Evolutionary conservation across 2,888 invertebrate species (phyloP), one percentile per base, ranked within the genome.

Genomic region (Leptinotarsa peninsularis): DNA sequence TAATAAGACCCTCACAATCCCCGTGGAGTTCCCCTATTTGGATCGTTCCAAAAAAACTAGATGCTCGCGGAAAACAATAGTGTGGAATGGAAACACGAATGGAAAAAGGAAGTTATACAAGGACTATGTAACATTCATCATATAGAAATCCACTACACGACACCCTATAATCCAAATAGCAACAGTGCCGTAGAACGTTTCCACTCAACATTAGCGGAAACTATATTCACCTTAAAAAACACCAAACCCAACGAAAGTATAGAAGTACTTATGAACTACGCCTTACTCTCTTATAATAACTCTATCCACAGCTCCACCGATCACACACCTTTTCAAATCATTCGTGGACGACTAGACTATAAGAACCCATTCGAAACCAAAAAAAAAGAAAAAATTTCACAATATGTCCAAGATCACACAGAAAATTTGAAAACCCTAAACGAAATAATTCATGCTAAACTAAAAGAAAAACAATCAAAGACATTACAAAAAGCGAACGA

Each of bases 271-370:
- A 60, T 71, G 33, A 73, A 73, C 27, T 73, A 60, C 13, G 69
- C 73, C 3, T 21, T 69, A 14, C 50, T 73, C 10, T 58, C 68
- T 7, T 73, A 73, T 73, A 73, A 73, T 69, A 73, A 73, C 68
- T 49, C 66, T 50, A 70, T 74, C 14, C 74, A 68, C 18, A 68
- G 68, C 14, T 49, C 56, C 33, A 70, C 70, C 2, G 63, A 66
- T 15, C 70, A 54, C 18, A 70, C 56, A 23, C 66, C 74, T 17
- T 70, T 74, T 63, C 66, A 70, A 66, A 70, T 70, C 27, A 74
- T 70, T 27, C 50, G 49, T 17, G 66, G 74, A 43, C 60, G 49
- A 33, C 23, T 63, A 21, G 43, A 74, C 43, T 66, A 54, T 17
- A 70, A 21, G 1, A 66, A 69, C 23, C 66, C 74, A 17, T 70